phyloP scores from a whole-genome alignment of 2,888 invertebrate genomes.

The Copidosoma aretas region DNA sequence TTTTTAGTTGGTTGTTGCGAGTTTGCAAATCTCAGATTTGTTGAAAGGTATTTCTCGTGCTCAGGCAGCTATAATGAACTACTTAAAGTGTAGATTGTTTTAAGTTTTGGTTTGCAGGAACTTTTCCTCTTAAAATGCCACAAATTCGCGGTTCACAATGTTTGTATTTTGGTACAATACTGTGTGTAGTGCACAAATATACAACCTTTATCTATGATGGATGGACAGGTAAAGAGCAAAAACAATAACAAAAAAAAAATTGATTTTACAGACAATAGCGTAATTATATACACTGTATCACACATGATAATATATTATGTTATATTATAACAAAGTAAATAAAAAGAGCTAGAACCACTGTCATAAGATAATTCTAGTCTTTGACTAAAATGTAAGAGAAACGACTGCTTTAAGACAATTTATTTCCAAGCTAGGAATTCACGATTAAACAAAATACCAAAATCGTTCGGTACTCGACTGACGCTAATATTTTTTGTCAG shows the following conservation, averaged over 20 bases:
- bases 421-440: conserved; percentile 30
- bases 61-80: no score
- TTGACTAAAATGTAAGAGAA: conserved; percentile 19
- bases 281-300: no score
- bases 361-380: conserved; percentile 36
- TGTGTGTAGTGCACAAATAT: conserved; percentile 14
- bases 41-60: no score
- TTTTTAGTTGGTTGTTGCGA: no score
- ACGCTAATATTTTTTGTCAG: conserved; percentile 16
- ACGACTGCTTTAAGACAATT: conserved; percentile 28
- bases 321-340: conserved; percentile 13
- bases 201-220: conserved; percentile 17
- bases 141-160: conserved; percentile 15
- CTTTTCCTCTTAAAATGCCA: no score
- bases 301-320: no score
- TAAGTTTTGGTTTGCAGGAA: no score
- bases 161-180: conserved; percentile 28
- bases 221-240: no score
- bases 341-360: conserved; percentile 24
- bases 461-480: conserved; percentile 35
- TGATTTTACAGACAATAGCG: no score
- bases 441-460: conserved; percentile 28
- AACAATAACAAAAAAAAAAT: no score
- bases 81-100: no score
- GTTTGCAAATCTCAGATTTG: no score